Conservation (phyloP, 2,113 vertebrate species). For the Polypterus bichir region DNA sequence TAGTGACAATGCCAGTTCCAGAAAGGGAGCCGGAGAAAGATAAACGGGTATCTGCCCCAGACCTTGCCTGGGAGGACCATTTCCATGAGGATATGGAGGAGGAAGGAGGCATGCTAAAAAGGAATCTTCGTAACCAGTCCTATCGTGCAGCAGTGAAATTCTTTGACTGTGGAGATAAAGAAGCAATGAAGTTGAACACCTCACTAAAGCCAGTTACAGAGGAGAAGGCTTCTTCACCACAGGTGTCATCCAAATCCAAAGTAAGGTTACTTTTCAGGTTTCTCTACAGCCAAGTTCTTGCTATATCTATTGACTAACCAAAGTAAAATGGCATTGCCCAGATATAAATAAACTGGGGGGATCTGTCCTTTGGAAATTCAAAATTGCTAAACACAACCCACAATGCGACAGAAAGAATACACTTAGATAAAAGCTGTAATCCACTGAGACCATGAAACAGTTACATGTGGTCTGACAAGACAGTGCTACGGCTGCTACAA, state of each 20-base stretch:
- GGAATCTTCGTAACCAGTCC: conserved; percentile 77
- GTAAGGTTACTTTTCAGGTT: no score
- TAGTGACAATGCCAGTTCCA: conserved; percentile 38
- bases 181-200: background rate
- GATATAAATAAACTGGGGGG: no score
- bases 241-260: no score
- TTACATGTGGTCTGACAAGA: no score
- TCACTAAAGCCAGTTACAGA: conserved; percentile 44
- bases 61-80: conserved; percentile 49
- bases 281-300: no score
- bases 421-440: no score
- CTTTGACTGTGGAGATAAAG: conserved; percentile 6
- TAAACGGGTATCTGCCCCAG: conserved; percentile 18
- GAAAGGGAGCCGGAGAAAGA: conserved; percentile 23
- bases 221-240: conserved; percentile 22
- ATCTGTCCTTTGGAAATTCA: no score
- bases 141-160: conserved; percentile 74
- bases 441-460: no score
- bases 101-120: conserved; percentile 33
- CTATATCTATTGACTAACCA: background rate
- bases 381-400: no score
- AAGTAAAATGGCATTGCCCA: no score
- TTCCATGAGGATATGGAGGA: conserved; percentile 41
- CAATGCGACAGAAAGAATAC: no score
- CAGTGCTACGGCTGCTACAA: no score